Evolutionary conservation across 1,140 invertebrate genomes (phyloP), one percentile per base, ranked within the genome.

Genomic region (Muscidifurax raptorellus): DNA sequence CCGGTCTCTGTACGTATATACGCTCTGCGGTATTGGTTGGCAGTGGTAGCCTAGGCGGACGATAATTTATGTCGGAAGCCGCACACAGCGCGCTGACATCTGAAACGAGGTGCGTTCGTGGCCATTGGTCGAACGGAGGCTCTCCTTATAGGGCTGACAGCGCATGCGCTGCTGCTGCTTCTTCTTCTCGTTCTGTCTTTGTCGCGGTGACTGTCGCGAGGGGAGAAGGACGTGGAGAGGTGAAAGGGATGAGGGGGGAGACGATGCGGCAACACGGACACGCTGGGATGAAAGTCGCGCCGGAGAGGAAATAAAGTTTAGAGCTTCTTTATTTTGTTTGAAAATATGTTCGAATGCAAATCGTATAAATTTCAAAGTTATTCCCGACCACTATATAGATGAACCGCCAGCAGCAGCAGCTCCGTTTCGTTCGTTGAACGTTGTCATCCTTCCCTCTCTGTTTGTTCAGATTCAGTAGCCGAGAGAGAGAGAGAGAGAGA

Each of bases 91-190:
- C 89, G 89, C 90, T 92, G 90, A 92, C 92, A 92, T 90, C 91
- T 91, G 90, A 91, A 93, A 92, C 90, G 91, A 88, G 87, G 85
- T 72, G 67, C 40, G 25, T 44, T 80, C 90, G 88, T 89, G 85
- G 84, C 88, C 90, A 92, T 91, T 91, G 90, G 90, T 87, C 87
- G 88, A 28, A 75, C 88, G 80, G 67, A 86, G 86, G 90, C 90
- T 89, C 90, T 86, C 91, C 92, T 92, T 92, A 92, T 92, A 92
- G 91, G 91, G 91, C 88, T 86, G 89, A 89, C 78, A 88, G 88
- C 90, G 90, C 91, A 92, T 91, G 91, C 91, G 91, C 91, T 86
- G 82, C 87, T 89, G 18, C 78, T 69, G 10, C 76, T 74, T 28
- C 30, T 77, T 82, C 66, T 80, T 59, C 52, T n/a, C 15, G 44